These are phyloP conservation scores for Thelaira solivaga DNA, from an alignment of 2,888 invertebrate genomes.

Conservation along the genomic window DNA sequence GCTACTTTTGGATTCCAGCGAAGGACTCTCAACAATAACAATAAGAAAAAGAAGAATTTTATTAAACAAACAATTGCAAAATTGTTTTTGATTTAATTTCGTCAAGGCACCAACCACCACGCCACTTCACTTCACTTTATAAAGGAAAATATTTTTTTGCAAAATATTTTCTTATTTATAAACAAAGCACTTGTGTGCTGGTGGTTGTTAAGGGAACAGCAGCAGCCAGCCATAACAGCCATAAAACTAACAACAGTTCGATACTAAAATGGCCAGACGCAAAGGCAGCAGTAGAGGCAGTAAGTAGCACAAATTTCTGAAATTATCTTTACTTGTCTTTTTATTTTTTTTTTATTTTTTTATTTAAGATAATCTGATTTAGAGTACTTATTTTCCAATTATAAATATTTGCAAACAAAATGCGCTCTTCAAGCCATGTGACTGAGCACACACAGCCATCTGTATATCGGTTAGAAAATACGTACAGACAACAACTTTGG, in stretches of 20 bases:
- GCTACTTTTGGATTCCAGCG: constrained; percentile 1
- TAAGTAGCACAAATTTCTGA: too few species aligned
- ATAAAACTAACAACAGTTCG: neutral
- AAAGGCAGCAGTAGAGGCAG: constrained; percentile 73
- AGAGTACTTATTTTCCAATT: too few species aligned
- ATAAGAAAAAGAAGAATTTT: neutral
- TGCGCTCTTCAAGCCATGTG: too few species aligned
- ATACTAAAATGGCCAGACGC: constrained; percentile 71
- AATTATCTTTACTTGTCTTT: too few species aligned
- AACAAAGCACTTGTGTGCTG: neutral
- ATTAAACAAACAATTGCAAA: neutral
- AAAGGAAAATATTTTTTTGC: constrained; percentile 22
- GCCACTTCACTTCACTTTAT: too few species aligned
- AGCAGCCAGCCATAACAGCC: neutral
- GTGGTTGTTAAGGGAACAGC: neutral
- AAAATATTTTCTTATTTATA: constrained; percentile 38
- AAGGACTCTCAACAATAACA: neutral
- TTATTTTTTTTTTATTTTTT: too few species aligned
- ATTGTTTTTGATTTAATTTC: neutral
- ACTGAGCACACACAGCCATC: too few species aligned
- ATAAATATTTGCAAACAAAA: too few species aligned
- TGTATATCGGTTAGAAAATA: too few species aligned
- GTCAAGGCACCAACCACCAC: neutral
- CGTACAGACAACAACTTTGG: too few species aligned
- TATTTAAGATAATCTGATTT: neutral